Conservation (phyloP, 2,888 invertebrate species). For the Volucella zonaria region DNA sequence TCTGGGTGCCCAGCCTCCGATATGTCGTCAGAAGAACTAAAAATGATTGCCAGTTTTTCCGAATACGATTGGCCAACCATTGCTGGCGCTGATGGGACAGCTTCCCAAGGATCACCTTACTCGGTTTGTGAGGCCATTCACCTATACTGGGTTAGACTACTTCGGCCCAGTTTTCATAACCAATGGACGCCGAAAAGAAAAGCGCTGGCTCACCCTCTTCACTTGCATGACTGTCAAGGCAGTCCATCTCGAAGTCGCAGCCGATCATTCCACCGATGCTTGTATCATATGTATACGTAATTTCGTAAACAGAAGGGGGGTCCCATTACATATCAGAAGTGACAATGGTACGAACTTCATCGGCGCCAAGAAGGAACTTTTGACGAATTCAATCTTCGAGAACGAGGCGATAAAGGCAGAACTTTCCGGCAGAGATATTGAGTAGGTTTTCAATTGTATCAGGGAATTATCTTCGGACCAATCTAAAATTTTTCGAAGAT, state of each 20-base stretch:
- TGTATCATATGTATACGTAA: too few species aligned
- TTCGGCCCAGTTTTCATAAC: slow-evolving; percentile 48
- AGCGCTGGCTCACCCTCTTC: too few species aligned
- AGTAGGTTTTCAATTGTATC: slow-evolving; percentile 19
- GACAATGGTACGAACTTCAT: slow-evolving; percentile 50
- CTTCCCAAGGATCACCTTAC: slow-evolving; percentile 16
- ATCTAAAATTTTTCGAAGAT: too few species aligned
- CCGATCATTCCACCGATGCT: too few species aligned
- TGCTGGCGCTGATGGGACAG: slow-evolving; percentile 57
- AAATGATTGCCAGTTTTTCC: slow-evolving; percentile 10
- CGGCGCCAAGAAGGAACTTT: too few species aligned
- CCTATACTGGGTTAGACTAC: slow-evolving; percentile 50
- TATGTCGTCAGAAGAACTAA: neutral
- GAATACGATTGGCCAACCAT: slow-evolving; percentile 25
- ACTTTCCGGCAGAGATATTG: too few species aligned
- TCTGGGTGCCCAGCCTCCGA: slow-evolving; percentile 32
- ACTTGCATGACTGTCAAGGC: too few species aligned
- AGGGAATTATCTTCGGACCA: too few species aligned
- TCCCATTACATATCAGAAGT: slow-evolving; percentile 22
- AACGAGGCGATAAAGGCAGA: too few species aligned
- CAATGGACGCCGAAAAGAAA: slow-evolving; percentile 39
- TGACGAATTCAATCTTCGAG: too few species aligned
- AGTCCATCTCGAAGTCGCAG: slow-evolving; percentile 31
- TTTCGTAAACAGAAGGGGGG: slow-evolving; percentile 6
- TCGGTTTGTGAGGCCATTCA: too few species aligned